phyloP scores from a whole-genome alignment of 92 coral and sea anemone genomes.

The Ricordea florida region DNA sequence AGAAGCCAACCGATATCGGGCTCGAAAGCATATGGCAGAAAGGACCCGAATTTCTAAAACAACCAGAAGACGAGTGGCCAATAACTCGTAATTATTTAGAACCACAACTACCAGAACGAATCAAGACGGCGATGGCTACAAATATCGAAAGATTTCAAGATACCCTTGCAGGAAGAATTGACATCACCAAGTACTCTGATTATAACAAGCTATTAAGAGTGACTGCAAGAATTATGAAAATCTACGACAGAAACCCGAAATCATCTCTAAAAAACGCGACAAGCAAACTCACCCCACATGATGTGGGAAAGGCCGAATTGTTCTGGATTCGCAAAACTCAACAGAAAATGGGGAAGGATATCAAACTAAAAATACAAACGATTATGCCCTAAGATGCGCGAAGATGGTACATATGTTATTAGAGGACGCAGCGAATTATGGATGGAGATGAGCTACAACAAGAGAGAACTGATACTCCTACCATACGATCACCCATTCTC shows the following conservation, averaged over 20 bases:
- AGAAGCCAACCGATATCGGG: slow-evolving; percentile 43
- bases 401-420: too few relatives aligned
- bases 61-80: slow-evolving; percentile 57
- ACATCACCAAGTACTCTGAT: slow-evolving; percentile 33
- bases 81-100: background rate
- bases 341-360: background rate
- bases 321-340: background rate
- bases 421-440: too few relatives aligned
- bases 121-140: slow-evolving; percentile 18
- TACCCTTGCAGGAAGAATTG: background rate
- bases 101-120: background rate
- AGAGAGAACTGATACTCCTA: slow-evolving; percentile 31
- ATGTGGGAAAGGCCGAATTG: slow-evolving; percentile 7
- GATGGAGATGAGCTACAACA: background rate
- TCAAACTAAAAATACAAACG: too few relatives aligned
- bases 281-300: background rate
- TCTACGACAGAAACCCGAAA: slow-evolving; percentile 1
- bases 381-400: too few relatives aligned
- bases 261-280: background rate
- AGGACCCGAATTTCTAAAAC: slow-evolving; percentile 58
- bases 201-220: slow-evolving; percentile 8
- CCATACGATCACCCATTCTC: slow-evolving; percentile 57
- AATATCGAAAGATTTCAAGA: background rate
- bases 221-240: slow-evolving; percentile 14
- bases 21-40: slow-evolving; percentile 41